These are phyloP conservation scores for Chionoecetes opilio DNA, from an alignment of 1,140 invertebrate genomes.

Conservation along the genomic window DNA sequence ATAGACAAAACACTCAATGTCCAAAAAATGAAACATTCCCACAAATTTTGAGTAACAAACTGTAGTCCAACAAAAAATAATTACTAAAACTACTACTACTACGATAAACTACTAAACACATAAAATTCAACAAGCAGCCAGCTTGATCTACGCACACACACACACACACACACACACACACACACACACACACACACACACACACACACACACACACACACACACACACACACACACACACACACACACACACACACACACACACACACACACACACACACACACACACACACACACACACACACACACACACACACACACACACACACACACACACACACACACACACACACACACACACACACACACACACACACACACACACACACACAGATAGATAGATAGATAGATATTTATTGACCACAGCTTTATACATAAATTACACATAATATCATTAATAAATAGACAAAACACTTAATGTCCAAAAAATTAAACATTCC, in stretches of 20 bases:
- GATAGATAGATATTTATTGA: too few species aligned
- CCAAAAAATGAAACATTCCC: too few species aligned
- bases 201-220: conserved; percentile 51
- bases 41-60: too few species aligned
- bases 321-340: conserved; percentile 40
- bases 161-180: conserved; percentile 13
- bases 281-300: conserved; percentile 47
- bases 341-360: conserved; percentile 36
- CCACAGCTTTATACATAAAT: too few species aligned
- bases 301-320: conserved; percentile 34
- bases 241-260: conserved; percentile 37
- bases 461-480: too few species aligned
- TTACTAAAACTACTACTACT: too few species aligned
- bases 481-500: too few species aligned
- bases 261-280: conserved; percentile 34
- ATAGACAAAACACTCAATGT: too few species aligned
- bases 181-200: conserved; percentile 39
- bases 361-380: conserved; percentile 45
- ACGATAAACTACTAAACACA: too few species aligned
- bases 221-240: conserved; percentile 37
- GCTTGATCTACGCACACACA: not conserved
- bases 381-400: conserved; percentile 38
- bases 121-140: too few species aligned
- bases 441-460: too few species aligned
- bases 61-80: too few species aligned